A percentile compares a stretch with the other conserved stretches of the same genome.
Conservation (phyloP, 2,888 invertebrate genomes). For the Zootermopsis nevadensis region DNA sequence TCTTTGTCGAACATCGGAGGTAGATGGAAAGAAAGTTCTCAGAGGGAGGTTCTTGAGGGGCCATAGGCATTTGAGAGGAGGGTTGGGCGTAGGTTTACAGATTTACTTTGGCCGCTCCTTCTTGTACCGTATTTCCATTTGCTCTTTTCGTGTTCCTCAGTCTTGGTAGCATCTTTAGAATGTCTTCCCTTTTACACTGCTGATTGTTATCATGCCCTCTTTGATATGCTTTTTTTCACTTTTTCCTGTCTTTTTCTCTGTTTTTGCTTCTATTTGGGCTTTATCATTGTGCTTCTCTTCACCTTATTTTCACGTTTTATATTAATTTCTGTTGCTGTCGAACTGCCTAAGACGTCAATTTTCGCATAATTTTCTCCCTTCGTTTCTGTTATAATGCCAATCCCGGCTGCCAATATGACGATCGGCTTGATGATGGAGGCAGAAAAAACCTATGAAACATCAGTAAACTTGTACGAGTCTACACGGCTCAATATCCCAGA, state of each 20-base stretch:
- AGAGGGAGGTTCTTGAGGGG: background rate
- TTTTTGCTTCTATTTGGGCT: too few relatives aligned
- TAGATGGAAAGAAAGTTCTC: conserved; percentile 11
- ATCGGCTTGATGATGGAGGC: too few relatives aligned
- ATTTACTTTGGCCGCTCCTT: conserved; percentile 24
- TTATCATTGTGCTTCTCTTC: background rate
- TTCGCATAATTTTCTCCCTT: background rate
- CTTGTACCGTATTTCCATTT: background rate
- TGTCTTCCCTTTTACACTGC: background rate
- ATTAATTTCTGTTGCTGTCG: background rate
- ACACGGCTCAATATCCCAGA: too few relatives aligned
- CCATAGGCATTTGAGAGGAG: background rate
- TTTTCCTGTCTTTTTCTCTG: background rate
- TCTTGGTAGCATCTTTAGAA: background rate
- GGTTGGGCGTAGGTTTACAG: background rate
- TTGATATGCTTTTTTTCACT: background rate
- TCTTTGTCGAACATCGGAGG: conserved; percentile 6
- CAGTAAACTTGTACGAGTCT: too few relatives aligned
- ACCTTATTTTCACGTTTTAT: background rate
- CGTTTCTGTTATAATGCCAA: too few relatives aligned
- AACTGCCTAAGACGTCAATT: background rate
- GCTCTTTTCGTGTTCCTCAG: background rate
- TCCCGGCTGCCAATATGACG: too few relatives aligned
- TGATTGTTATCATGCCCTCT: background rate
- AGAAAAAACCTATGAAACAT: too few relatives aligned